Evolutionary conservation across 2,888 invertebrate genomes (phyloP).

Genomic region (Stenotaenia linearis): DNA sequence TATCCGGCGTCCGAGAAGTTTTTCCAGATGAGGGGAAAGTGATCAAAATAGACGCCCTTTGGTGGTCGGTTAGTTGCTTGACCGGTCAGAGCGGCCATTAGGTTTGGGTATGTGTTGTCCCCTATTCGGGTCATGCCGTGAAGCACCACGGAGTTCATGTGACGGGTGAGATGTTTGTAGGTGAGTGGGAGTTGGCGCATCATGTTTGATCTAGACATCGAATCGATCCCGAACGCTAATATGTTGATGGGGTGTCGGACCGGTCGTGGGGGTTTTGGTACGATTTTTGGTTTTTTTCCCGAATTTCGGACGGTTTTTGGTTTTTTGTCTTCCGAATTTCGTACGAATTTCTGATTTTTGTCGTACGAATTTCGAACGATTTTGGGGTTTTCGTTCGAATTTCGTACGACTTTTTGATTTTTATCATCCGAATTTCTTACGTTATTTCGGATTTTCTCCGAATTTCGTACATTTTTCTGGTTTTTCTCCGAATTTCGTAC

Average conservation of each 20-base stretch:
- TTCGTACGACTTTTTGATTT: too few species aligned
- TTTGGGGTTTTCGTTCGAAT: too few species aligned
- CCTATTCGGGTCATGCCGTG: conserved; percentile 88
- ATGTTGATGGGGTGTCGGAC: conserved; percentile 63
- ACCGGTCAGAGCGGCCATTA: conserved; percentile 70
- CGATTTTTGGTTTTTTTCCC: too few species aligned
- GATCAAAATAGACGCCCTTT: conserved; percentile 58
- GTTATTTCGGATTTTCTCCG: too few species aligned
- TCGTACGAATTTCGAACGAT: too few species aligned
- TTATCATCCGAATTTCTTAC: too few species aligned
- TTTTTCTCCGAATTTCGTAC: too few species aligned
- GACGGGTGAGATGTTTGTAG: conserved; percentile 53
- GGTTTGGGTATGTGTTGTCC: conserved; percentile 88
- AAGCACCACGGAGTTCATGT: conserved; percentile 66
- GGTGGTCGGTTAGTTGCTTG: background rate
- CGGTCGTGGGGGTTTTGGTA: too few species aligned
- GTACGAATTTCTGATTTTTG: too few species aligned
- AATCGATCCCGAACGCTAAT: conserved; percentile 75
- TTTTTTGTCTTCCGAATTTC: too few species aligned
- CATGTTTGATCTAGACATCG: conserved; percentile 77
- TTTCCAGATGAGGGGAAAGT: conserved; percentile 79
- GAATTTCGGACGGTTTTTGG: too few species aligned
- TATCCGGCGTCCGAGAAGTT: conserved; percentile 66
- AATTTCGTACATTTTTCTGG: too few species aligned
- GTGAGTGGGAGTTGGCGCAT: conserved; percentile 76